phyloP scores from a whole-genome alignment of 2,888 invertebrate genomes.

The Cacoxenus indagator region DNA sequence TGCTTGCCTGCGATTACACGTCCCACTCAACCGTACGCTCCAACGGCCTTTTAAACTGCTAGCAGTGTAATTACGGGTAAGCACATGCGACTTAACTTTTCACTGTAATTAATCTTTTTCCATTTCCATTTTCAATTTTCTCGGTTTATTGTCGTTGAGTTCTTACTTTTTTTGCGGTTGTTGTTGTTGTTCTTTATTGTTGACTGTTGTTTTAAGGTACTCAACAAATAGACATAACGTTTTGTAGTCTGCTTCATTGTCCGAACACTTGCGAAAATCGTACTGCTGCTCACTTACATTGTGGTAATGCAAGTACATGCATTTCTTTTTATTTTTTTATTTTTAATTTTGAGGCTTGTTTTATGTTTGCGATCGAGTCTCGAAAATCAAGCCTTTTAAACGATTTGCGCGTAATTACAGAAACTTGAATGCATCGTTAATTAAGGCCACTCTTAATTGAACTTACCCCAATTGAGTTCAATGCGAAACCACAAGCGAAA shows the following conservation, averaged over 20 bases:
- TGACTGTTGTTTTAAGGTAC: slow-evolving; percentile 8
- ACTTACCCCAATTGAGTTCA: too few species aligned
- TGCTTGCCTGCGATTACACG: neutral
- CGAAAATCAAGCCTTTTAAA: too few species aligned
- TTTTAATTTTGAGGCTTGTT: slow-evolving; percentile 28
- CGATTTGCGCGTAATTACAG: too few species aligned
- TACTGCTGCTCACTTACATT: slow-evolving; percentile 61
- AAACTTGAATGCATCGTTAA: too few species aligned
- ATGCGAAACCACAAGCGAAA: too few species aligned
- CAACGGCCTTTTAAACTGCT: slow-evolving; percentile 26
- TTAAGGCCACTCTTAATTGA: too few species aligned
- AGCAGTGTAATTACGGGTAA: slow-evolving; percentile 59
- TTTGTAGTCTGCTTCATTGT: slow-evolving; percentile 7
- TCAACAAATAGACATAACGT: slow-evolving; percentile 2
- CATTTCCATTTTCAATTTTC: slow-evolving; percentile 13
- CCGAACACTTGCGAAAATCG: slow-evolving; percentile 22
- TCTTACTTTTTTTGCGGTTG: too few species aligned
- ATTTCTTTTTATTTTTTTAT: slow-evolving; percentile 44
- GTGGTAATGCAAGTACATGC: slow-evolving; percentile 35
- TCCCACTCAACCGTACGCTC: neutral
- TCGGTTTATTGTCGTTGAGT: too few species aligned
- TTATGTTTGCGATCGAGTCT: too few species aligned
- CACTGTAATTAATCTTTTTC: slow-evolving; percentile 55
- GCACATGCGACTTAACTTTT: slow-evolving; percentile 50
- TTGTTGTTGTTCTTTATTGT: too few species aligned